Evolutionary conservation across 35 echinoderm and acorn worm genomes (phyloP).

Genomic region (Heliocidaris tuberculata): DNA sequence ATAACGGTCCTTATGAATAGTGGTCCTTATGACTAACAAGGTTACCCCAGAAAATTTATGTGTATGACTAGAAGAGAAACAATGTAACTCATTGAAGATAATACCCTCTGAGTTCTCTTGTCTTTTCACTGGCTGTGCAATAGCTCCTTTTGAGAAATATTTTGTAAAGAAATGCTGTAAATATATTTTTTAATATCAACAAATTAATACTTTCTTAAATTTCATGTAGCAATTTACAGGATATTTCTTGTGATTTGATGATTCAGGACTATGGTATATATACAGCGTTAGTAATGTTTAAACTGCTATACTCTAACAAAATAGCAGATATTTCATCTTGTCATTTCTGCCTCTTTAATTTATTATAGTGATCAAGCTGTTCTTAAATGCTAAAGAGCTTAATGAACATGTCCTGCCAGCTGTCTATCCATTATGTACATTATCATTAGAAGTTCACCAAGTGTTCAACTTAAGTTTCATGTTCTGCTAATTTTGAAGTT

Average conservation of each 20-base stretch:
- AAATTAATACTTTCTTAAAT: neutral
- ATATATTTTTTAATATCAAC: neutral
- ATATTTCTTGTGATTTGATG: neutral
- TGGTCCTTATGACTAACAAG: too few relatives aligned
- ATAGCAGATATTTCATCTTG: neutral
- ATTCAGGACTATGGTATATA: neutral
- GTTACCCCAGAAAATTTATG: too few relatives aligned
- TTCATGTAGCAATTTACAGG: neutral
- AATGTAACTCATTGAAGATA: too few relatives aligned
- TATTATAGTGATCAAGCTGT: neutral
- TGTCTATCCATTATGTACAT: too few relatives aligned
- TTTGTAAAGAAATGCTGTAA: neutral
- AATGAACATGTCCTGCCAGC: too few relatives aligned
- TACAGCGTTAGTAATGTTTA: neutral
- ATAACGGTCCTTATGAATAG: too few relatives aligned
- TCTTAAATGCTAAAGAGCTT: too few relatives aligned
- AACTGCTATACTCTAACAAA: neutral
- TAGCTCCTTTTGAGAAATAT: neutral
- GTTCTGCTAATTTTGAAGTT: too few relatives aligned
- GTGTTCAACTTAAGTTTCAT: too few relatives aligned
- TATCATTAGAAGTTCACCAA: too few relatives aligned
- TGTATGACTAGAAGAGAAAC: too few relatives aligned
- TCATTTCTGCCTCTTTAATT: neutral
- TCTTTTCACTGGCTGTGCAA: conserved; percentile 9
- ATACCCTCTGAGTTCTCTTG: neutral